Conservation (phyloP, 2,888 invertebrate species). For the Brachypalpus laphriformis region DNA sequence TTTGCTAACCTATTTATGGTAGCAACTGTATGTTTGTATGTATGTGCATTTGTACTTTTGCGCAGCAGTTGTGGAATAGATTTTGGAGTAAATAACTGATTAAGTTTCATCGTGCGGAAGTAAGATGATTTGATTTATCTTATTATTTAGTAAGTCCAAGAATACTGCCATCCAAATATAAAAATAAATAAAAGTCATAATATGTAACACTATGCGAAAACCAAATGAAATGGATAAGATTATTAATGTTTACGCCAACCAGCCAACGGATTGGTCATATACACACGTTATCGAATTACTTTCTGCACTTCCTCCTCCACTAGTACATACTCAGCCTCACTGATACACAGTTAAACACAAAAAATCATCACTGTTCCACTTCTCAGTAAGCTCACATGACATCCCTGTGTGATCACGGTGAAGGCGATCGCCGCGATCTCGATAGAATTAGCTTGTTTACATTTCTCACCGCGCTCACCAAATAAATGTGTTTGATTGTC, state of each 20-base stretch:
- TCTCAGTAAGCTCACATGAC: constrained; percentile 45
- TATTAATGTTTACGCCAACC: background rate
- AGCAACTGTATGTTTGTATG: no score
- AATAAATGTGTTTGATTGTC: constrained; percentile 18
- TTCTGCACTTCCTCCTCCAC: constrained; percentile 12
- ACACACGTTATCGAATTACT: constrained; percentile 12
- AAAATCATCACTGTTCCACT: constrained; percentile 56
- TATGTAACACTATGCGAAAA: background rate
- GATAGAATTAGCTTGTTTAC: constrained; percentile 58
- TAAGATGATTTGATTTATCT: no score
- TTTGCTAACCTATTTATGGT: no score
- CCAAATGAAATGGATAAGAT: background rate
- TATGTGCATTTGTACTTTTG: no score
- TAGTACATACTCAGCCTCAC: background rate
- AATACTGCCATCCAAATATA: background rate
- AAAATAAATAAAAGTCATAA: background rate
- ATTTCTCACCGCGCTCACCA: constrained; percentile 44
- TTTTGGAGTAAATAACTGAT: no score
- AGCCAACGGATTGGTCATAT: background rate
- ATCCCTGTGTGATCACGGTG: constrained; percentile 50
- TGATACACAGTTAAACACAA: constrained; percentile 10
- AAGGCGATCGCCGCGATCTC: constrained; percentile 15
- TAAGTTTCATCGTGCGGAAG: no score
- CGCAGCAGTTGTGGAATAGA: no score
- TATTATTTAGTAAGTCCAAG: no score